Evolutionary conservation across 2,797 vertebrate species (phyloP).

Genomic region (Argya squamiceps): DNA sequence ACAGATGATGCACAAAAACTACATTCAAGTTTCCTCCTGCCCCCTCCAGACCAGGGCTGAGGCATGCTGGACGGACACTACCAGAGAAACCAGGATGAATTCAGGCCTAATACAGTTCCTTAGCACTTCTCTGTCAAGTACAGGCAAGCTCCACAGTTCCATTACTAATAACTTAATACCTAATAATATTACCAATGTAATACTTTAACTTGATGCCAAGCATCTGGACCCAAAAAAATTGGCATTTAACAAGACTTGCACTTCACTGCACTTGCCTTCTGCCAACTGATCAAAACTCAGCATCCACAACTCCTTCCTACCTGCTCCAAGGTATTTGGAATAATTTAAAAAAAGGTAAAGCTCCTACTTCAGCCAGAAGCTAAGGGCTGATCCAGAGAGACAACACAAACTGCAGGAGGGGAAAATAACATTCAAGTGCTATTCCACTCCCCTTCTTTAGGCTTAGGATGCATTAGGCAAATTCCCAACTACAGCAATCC

Average conservation of each 20-base stretch:
- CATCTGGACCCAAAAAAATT: conserved; percentile 24
- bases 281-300: background rate
- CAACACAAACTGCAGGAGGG: background rate
- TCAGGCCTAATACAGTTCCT: conserved; percentile 2
- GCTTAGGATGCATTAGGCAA: background rate
- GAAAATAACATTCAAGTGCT: background rate
- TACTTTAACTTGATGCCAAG: conserved; percentile 33
- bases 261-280: background rate
- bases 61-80: background rate
- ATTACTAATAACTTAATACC: conserved; percentile 41
- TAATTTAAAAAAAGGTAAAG: background rate
- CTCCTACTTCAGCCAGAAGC: background rate
- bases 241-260: background rate
- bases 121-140: conserved; percentile 17
- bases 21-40: background rate
- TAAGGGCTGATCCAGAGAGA: background rate
- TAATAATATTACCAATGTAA: conserved; percentile 1
- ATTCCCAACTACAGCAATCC: background rate
- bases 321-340: background rate
- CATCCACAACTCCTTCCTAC: background rate
- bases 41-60: background rate
- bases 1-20: background rate
- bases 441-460: background rate
- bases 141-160: conserved; percentile 9
- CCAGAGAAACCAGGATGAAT: conserved; percentile 5